These are phyloP conservation scores for Palloptera scutellata DNA, from an alignment of 2,888 invertebrate species.

Conservation along the genomic window DNA sequence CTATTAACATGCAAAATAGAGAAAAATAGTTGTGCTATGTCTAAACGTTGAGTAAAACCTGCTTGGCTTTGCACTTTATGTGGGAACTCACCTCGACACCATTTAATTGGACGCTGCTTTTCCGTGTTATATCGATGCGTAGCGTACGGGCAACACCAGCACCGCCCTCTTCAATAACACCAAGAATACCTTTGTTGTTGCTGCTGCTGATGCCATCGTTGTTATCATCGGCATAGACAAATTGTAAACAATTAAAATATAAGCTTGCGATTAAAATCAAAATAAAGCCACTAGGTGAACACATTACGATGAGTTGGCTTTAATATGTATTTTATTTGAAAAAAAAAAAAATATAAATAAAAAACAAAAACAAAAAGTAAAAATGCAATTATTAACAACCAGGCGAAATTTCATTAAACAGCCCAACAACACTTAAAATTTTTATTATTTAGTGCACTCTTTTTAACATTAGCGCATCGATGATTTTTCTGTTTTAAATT, in stretches of 20 bases:
- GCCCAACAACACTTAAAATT: neutral
- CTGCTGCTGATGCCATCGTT: conserved; percentile 12
- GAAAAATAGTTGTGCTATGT: neutral
- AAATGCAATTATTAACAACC: neutral
- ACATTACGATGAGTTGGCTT: conserved; percentile 39
- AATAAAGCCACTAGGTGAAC: conserved; percentile 42
- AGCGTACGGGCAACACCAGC: conserved; percentile 33
- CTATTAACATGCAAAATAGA: conserved; percentile 13
- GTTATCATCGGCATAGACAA: conserved; percentile 22
- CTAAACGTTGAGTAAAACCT: neutral
- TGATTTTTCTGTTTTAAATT: conserved; percentile 8
- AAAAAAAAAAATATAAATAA: too few relatives aligned
- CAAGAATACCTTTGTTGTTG: neutral
- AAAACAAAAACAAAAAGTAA: conserved; percentile 17
- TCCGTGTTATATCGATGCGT: conserved; percentile 59
- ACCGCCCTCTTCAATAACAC: neutral
- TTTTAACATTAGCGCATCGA: neutral
- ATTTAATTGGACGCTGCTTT: conserved; percentile 56
- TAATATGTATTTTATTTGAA: conserved; percentile 8
- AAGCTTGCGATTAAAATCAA: conserved; percentile 43
- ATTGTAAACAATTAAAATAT: conserved; percentile 43
- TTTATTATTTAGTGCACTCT: conserved; percentile 2
- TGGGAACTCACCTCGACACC: conserved; percentile 58
- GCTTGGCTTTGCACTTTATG: conserved; percentile 9
- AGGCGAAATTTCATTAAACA: too few relatives aligned